phyloP scores from a whole-genome alignment of 2,888 invertebrate genomes.

The Erebia ligea region DNA sequence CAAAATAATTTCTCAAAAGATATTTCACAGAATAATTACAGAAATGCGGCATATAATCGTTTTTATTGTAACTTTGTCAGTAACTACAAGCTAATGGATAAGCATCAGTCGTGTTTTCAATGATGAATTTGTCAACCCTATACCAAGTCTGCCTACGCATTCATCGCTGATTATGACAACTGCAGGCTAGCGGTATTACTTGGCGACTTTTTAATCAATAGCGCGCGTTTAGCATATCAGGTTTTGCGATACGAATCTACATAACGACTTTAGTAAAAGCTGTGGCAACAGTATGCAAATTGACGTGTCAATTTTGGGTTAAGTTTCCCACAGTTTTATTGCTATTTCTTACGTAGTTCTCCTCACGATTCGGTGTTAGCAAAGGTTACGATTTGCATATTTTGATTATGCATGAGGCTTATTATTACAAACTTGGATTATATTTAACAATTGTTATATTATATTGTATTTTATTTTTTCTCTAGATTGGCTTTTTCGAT shows the following conservation, averaged over 20 bases:
- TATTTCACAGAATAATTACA: background rate
- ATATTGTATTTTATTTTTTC: background rate
- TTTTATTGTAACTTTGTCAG: background rate
- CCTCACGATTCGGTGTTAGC: conserved; percentile 11
- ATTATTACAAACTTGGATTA: background rate
- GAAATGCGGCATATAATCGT: too few species aligned
- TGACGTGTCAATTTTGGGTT: conserved; percentile 35
- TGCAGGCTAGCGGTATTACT: conserved; percentile 73
- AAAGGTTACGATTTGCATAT: conserved; percentile 23
- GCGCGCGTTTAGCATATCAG: conserved; percentile 69
- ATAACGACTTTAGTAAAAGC: conserved; percentile 43
- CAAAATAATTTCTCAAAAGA: background rate
- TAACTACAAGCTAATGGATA: background rate
- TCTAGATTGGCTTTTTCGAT: background rate
- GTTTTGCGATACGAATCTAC: conserved; percentile 50
- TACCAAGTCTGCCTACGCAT: conserved; percentile 64
- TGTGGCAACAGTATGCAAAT: conserved; percentile 45
- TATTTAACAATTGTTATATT: background rate
- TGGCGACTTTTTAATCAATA: conserved; percentile 69
- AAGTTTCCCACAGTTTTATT: conserved; percentile 36
- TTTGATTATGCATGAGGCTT: conserved; percentile 5
- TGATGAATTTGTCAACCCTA: conserved; percentile 16
- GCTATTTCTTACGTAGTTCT: conserved; percentile 31
- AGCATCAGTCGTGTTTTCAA: background rate
- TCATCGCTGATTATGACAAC: conserved; percentile 74